Percentiles rank a stretch among this genome's conserved stretches.
Evolutionary conservation across 2,797 vertebrate genomes (phyloP).

Genomic region (Crocodylus rhombifer): DNA sequence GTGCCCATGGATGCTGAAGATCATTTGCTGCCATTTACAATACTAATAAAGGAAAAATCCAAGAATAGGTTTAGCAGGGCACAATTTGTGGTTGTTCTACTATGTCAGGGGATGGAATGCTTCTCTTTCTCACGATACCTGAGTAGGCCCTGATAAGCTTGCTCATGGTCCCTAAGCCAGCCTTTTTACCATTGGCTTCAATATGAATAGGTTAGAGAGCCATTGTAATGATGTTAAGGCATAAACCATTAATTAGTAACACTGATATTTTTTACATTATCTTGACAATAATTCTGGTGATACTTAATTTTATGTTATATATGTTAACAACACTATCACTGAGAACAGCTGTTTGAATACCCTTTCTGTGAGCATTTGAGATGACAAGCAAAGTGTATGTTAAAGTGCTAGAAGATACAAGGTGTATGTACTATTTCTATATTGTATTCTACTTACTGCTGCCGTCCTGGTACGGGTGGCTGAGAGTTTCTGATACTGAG

Average conservation of each 20-base stretch:
- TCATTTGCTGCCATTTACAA: background rate
- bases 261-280: background rate
- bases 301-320: background rate
- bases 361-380: background rate
- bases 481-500: background rate
- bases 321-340: background rate
- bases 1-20: background rate
- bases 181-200: background rate
- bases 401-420: background rate
- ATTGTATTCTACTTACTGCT: background rate
- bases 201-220: accelerated
- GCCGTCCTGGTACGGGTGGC: background rate
- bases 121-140: background rate
- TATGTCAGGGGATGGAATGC: background rate
- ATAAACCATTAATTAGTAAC: background rate
- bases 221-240: background rate
- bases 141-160: background rate
- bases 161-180: background rate
- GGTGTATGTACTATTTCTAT: background rate
- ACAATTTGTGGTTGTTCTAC: background rate
- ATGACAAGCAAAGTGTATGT: background rate
- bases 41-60: background rate
- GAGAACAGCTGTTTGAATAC: background rate
- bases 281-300: background rate
- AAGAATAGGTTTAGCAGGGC: accelerated